Evolutionary conservation across 2,888 invertebrate species (phyloP), one percentile per base, ranked within the genome.

Genomic region (Caenorhabditis virilis): DNA sequence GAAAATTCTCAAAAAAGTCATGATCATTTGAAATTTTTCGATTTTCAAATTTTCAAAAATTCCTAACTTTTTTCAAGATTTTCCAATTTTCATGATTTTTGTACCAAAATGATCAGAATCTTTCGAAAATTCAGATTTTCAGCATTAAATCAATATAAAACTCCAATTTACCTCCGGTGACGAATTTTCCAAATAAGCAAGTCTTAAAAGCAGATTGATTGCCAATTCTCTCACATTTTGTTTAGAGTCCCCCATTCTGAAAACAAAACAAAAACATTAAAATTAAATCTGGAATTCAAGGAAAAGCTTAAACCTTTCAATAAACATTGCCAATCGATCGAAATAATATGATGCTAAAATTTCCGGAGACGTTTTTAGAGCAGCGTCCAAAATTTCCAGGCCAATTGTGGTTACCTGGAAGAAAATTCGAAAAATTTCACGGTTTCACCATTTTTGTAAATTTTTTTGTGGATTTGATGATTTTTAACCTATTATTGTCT

Each of bases 341-440:
- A 64, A 64, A 25, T 64, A 64, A 23, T 64, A 64, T n/a, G 56
- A 55, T 1, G 64, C 64, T 0, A 64, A 33, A 2, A 64, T 59
- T 33, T 64, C 59, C 18, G 59, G 55, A 23, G 54, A 54, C 18
- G 48, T 43, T 18, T 43, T 13, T 1, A 64, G 51, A 9, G 59
- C 64, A 13, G 58, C 33, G 6, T 58, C 50, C 11, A 64, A 43
- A 39, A 64, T 58, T 42, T 64, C 64, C 15, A 64, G 30, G 1
- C 51, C 64, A 2, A 59, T 52, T 13, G 30, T 50, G 25, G 64
- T 42, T 3, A 64, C 63, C 63, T 64, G 50, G 18, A 61, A 41
- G 26, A 13, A 43, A 23, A 13, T 33, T 30, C 22, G 22, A 23
- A n/a, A n/a, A n/a, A n/a, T n/a, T n/a, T n/a, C n/a, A n/a, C n/a